Percentiles rank a stretch among this genome's conserved stretches.
Evolutionary conservation across 1,140 invertebrate species (phyloP).

Genomic region (Sitodiplosis mosellana): DNA sequence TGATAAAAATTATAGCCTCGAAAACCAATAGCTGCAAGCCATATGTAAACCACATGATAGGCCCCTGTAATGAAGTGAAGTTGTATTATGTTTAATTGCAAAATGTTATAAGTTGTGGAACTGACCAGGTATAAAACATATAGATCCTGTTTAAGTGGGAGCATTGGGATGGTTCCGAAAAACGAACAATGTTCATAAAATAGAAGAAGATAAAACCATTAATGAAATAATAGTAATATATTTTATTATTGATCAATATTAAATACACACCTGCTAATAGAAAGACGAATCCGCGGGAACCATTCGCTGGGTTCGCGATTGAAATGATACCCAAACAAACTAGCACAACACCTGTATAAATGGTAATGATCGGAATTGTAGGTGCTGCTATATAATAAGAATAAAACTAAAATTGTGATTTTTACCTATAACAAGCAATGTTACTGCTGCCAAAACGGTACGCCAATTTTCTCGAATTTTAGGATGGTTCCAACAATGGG

Average conservation of each 20-base stretch:
- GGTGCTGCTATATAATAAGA: too few species aligned
- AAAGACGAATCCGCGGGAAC: conserved; percentile 59
- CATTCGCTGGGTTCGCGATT: conserved; percentile 43
- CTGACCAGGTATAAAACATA: conserved; percentile 54
- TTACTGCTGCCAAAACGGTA: conserved; percentile 42
- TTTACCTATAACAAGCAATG: too few species aligned
- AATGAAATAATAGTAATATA: too few species aligned
- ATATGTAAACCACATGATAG: conserved; percentile 69
- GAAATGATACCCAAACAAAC: conserved; percentile 54
- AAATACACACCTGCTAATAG: conserved; percentile 41
- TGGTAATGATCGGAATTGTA: too few species aligned
- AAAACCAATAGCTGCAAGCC: conserved; percentile 59
- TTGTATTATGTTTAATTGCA: too few species aligned
- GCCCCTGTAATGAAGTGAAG: too few species aligned
- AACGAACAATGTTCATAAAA: too few species aligned
- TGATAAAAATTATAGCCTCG: conserved; percentile 69
- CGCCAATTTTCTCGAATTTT: conserved; percentile 72
- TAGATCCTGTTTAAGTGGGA: conserved; percentile 29
- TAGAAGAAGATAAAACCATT: too few species aligned
- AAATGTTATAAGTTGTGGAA: too few species aligned
- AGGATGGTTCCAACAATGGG: conserved; percentile 61
- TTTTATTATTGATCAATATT: too few species aligned
- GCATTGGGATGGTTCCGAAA: too few species aligned
- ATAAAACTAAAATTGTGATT: too few species aligned
- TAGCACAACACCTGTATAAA: conserved; percentile 20